phyloP scores from a whole-genome alignment of 2,888 invertebrate genomes.

The Meteorus colon region DNA sequence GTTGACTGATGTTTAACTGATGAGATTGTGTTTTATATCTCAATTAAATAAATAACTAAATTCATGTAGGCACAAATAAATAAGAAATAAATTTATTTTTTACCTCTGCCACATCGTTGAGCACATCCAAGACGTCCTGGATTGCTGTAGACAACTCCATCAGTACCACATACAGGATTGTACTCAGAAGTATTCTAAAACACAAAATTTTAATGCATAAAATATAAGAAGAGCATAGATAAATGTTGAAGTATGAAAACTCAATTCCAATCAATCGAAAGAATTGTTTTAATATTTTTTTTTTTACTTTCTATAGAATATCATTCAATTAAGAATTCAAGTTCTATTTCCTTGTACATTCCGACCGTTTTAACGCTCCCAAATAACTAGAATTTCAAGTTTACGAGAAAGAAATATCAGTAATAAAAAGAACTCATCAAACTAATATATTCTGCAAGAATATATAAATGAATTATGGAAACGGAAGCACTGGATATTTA shows the following conservation, averaged over 20 bases:
- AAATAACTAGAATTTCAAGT: too few species aligned
- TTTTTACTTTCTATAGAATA: too few species aligned
- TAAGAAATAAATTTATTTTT: not conserved
- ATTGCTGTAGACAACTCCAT: constrained; percentile 57
- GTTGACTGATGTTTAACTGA: not conserved
- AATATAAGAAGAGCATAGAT: not conserved
- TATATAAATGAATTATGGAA: too few species aligned
- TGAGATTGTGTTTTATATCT: not conserved
- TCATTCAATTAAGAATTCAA: too few species aligned
- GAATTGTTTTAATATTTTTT: too few species aligned
- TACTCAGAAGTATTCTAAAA: constrained; percentile 59
- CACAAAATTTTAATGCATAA: not conserved
- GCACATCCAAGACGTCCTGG: constrained; percentile 59
- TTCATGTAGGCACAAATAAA: not conserved
- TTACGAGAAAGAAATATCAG: too few species aligned
- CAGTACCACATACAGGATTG: constrained; percentile 66
- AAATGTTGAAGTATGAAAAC: not conserved
- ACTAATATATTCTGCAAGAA: too few species aligned
- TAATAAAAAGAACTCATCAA: too few species aligned
- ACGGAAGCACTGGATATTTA: too few species aligned
- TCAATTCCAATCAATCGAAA: too few species aligned
- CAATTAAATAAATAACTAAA: not conserved
- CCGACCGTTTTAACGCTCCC: too few species aligned
- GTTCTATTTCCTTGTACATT: too few species aligned
- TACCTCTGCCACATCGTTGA: constrained; percentile 59